Evolutionary conservation across 2,113 vertebrate genomes (phyloP), one percentile per base, ranked within the genome.

Genomic region (Merops nubicus): DNA sequence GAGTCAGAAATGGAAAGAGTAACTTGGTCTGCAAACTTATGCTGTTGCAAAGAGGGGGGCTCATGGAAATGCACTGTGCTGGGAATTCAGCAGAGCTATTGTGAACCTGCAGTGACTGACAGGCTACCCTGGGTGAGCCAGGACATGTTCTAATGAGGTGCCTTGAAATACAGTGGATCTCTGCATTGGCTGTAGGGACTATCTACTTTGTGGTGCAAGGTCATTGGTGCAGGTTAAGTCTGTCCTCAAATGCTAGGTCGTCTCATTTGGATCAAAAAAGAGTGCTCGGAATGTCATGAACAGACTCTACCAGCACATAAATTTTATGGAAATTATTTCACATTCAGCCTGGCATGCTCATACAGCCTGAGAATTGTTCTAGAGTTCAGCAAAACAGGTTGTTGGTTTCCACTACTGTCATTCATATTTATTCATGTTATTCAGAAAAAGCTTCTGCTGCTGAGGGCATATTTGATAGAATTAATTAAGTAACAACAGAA

Each of bases 131-230:
- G 42, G 51, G 8, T 34, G 38, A 74, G 20, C 18, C 64, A 42
- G 68, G 54, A 42, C 34, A 83, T 63, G 11, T 73, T 60, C 18
- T 69, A 2, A 11, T 11, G 16, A 2, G 2, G 4, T 43, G n/a
- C 47, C 64, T 65, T 63, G 67, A 31, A 63, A 20, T 22, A 31
- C 19, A 26, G 17, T 12, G 5, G 4, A 79, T 67, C 42, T 62
- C 36, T 57, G 25, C 25, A 1, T 31, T 12, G 20, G 48, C 48
- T 51, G 33, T 33, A n/a, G 75, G 13, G 72, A 36, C 75, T 82
- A 56, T 51, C n/a, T 36, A 0, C 36, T 64, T 36, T 0, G 2
- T 40, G n/a, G 26, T 42, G 0, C 15, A 15, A 86, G 56, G 38
- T 15, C 33, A 28, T 47, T 5, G 0, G 12, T 74, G 34, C 43